Percentiles rank a stretch among this genome's conserved stretches.
These are phyloP conservation scores for Clostera curtula DNA, from an alignment of 2,888 invertebrate genomes.

Conservation along the genomic window DNA sequence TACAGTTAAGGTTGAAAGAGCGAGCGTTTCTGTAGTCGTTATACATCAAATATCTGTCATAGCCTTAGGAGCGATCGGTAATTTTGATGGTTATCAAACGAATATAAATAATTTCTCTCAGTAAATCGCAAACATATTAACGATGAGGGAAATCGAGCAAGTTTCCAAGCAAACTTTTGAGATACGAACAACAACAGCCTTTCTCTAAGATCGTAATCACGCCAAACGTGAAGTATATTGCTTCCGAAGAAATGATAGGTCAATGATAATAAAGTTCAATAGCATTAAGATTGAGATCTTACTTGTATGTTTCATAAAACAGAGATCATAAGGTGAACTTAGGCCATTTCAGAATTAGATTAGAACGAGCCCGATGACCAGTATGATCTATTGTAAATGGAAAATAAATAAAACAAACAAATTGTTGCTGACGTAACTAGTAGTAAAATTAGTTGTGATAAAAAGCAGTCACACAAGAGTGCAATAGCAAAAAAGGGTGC, in stretches of 20 bases:
- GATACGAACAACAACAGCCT: slow-evolving; percentile 23
- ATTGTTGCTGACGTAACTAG: slow-evolving; percentile 20
- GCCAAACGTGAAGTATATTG: slow-evolving; percentile 24
- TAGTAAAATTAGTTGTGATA: slow-evolving; percentile 42
- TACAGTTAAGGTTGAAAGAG: slow-evolving; percentile 30
- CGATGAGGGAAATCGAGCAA: slow-evolving; percentile 12
- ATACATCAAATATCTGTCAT: slow-evolving; percentile 31
- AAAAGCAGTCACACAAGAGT: slow-evolving; percentile 42
- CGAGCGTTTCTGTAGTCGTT: slow-evolving; percentile 18
- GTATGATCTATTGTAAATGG: slow-evolving; percentile 9
- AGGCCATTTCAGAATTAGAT: too few species aligned
- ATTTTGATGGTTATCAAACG: slow-evolving; percentile 12
- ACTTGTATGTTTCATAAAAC: too few species aligned
- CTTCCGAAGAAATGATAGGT: slow-evolving; percentile 36
- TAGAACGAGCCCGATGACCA: too few species aligned
- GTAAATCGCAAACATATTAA: slow-evolving; percentile 13
- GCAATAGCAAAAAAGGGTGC: slow-evolving; percentile 53
- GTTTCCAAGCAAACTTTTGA: slow-evolving; percentile 15
- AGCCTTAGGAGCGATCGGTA: slow-evolving; percentile 17
- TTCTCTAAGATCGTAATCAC: slow-evolving; percentile 35
- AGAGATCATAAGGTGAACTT: too few species aligned
- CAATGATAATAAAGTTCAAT: slow-evolving; percentile 35
- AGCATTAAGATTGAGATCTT: slow-evolving; percentile 29
- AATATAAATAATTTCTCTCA: slow-evolving; percentile 6
- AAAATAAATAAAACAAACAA: slow-evolving; percentile 4